Percentiles rank a stretch among this genome's conserved stretches.
Evolutionary conservation across 2,888 invertebrate genomes (phyloP).

Genomic region (Macropis europaea): DNA sequence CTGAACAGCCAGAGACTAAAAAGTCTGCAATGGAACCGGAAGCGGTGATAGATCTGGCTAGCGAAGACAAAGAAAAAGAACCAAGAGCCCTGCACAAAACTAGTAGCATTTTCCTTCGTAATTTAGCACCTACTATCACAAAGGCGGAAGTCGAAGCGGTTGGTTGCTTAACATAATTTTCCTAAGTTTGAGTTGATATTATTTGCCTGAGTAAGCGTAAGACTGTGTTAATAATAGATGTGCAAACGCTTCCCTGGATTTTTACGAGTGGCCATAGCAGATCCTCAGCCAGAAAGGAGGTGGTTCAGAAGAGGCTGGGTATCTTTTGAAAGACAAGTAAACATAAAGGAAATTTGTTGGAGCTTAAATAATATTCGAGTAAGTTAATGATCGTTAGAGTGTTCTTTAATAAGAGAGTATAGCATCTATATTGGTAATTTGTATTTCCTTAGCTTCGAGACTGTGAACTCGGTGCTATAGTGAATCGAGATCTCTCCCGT

Average conservation of each 20-base stretch:
- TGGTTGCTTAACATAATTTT: slow-evolving; percentile 74
- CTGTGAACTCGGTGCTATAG: slow-evolving; percentile 96
- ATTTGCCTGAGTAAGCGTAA: neutral
- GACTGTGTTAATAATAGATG: slow-evolving; percentile 81
- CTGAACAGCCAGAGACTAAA: slow-evolving; percentile 77
- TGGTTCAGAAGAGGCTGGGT: slow-evolving; percentile 99
- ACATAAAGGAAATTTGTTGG: slow-evolving; percentile 99
- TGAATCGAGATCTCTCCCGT: slow-evolving; percentile 97
- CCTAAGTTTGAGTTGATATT: too few relatives aligned
- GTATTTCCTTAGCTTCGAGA: slow-evolving; percentile 86
- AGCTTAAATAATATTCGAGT: slow-evolving; percentile 96
- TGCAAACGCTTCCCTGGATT: slow-evolving; percentile 96
- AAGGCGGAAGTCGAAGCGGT: slow-evolving; percentile 98
- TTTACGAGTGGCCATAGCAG: slow-evolving; percentile 96
- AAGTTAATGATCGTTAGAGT: slow-evolving; percentile 63
- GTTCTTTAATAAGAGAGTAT: neutral
- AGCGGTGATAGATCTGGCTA: slow-evolving; percentile 77
- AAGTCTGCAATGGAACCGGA: slow-evolving; percentile 78
- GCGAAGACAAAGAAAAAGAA: slow-evolving; percentile 80
- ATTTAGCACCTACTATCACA: slow-evolving; percentile 97
- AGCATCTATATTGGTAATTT: neutral
- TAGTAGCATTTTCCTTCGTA: slow-evolving; percentile 97
- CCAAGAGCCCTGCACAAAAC: slow-evolving; percentile 94
- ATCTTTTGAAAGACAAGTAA: slow-evolving; percentile 96
- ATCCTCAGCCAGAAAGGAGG: slow-evolving; percentile 96